Evolutionary conservation across 2,797 vertebrate species (phyloP).

Genomic region (Manis pentadactyla): DNA sequence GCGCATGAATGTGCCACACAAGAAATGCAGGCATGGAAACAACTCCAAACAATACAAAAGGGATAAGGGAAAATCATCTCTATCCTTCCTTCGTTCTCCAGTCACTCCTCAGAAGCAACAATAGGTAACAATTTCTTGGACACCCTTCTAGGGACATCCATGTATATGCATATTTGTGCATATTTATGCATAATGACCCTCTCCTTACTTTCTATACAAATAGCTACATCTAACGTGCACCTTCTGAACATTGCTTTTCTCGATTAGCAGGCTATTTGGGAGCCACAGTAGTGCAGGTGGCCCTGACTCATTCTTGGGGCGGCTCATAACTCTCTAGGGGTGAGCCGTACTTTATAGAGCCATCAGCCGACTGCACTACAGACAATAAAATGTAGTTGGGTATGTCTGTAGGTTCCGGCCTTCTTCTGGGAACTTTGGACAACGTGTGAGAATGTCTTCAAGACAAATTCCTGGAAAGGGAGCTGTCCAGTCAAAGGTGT

Average conservation of each 20-base stretch:
- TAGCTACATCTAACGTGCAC: rapidly evolving
- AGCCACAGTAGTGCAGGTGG: rapidly evolving
- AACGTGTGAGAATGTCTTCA: rapidly evolving
- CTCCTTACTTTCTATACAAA: neutral
- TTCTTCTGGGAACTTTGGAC: neutral
- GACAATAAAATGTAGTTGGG: no score
- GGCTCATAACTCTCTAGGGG: rapidly evolving
- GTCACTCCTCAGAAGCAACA: neutral
- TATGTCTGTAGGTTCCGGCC: neutral
- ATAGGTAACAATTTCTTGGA: neutral
- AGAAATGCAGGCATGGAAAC: neutral
- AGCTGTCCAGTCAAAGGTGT: rapidly evolving
- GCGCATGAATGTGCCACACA: rapidly evolving
- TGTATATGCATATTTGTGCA: rapidly evolving
- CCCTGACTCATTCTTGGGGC: rapidly evolving
- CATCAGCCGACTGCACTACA: no score
- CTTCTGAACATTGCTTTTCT: neutral
- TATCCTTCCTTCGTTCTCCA: neutral
- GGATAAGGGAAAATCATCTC: neutral
- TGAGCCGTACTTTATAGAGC: neutral
- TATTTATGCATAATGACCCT: neutral
- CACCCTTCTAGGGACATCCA: neutral
- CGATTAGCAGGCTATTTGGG: rapidly evolving
- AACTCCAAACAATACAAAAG: no score
- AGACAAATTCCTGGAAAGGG: neutral